These are phyloP conservation scores for Trogon melanurus DNA, from an alignment of 2,113 vertebrate genomes.

Conservation along the genomic window DNA sequence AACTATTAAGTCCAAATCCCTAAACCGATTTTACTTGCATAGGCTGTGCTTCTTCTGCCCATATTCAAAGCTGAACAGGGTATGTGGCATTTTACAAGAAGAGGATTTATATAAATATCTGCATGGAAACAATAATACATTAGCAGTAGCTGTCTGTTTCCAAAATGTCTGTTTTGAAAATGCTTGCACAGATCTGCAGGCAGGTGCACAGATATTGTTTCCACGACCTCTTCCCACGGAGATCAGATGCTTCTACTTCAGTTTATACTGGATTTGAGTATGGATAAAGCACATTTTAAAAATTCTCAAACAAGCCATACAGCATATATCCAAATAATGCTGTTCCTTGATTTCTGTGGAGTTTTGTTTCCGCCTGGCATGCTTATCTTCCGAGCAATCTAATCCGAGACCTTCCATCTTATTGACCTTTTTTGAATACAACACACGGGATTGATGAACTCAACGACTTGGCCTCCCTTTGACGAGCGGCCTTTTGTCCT, in stretches of 20 bases:
- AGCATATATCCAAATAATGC: conserved; percentile 35
- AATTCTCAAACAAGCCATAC: not conserved
- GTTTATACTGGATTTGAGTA: conserved; percentile 15
- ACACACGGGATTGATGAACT: not conserved
- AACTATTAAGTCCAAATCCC: not conserved
- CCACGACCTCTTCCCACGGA: conserved; percentile 43
- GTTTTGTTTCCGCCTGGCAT: not conserved
- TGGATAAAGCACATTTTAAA: conserved; percentile 13
- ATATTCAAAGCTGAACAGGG: not conserved
- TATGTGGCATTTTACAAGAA: not conserved
- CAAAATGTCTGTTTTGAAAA: conserved; percentile 49
- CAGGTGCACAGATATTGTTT: conserved; percentile 62
- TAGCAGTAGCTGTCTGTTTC: conserved; percentile 39
- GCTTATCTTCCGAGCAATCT: not conserved
- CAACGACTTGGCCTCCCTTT: not conserved
- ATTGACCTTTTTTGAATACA: not conserved
- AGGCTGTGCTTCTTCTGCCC: not conserved
- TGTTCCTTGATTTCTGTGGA: conserved; percentile 12
- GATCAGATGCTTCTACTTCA: conserved; percentile 17
- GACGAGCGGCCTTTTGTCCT: not conserved
- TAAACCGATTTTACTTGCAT: not conserved
- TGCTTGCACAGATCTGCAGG: conserved; percentile 17
- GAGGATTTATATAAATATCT: conserved; percentile 40
- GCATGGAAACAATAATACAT: conserved; percentile 52
- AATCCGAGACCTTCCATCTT: not conserved